phyloP scores from a whole-genome alignment of 2,113 vertebrate species.

The Dipodomys spectabilis region DNA sequence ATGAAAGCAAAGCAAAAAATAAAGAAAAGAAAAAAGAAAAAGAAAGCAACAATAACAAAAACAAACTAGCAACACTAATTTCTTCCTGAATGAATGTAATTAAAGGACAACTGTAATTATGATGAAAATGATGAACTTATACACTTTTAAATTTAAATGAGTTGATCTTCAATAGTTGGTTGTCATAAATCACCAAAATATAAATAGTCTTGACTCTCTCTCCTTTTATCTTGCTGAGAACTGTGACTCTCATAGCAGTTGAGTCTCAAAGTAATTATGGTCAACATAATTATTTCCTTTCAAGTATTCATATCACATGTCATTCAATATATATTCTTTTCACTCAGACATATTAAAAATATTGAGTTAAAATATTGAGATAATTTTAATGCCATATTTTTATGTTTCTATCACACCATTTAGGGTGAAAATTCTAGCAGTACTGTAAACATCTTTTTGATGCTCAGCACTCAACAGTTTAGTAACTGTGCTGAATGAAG shows the following conservation, averaged over 20 bases:
- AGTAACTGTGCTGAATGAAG: neutral
- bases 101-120: neutral
- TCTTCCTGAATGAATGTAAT: conserved; percentile 18
- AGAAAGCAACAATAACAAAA: neutral
- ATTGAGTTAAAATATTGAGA: too few species aligned
- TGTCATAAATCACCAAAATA: neutral
- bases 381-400: neutral
- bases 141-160: neutral
- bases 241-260: neutral
- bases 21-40: neutral
- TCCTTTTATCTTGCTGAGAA: conserved; percentile 4
- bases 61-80: neutral
- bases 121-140: neutral
- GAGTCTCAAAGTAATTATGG: conserved; percentile 36
- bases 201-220: neutral
- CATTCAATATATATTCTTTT: neutral
- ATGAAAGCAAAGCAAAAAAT: neutral
- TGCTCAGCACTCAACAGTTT: neutral
- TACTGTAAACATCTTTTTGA: neutral
- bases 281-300: conserved; percentile 12
- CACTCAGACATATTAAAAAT: neutral
- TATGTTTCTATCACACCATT: neutral
- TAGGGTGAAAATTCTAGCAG: neutral
- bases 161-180: neutral
- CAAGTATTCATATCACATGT: conserved; percentile 16